Evolutionary conservation across 1,140 invertebrate genomes (phyloP).

Genomic region (Camponotus floridanus): DNA sequence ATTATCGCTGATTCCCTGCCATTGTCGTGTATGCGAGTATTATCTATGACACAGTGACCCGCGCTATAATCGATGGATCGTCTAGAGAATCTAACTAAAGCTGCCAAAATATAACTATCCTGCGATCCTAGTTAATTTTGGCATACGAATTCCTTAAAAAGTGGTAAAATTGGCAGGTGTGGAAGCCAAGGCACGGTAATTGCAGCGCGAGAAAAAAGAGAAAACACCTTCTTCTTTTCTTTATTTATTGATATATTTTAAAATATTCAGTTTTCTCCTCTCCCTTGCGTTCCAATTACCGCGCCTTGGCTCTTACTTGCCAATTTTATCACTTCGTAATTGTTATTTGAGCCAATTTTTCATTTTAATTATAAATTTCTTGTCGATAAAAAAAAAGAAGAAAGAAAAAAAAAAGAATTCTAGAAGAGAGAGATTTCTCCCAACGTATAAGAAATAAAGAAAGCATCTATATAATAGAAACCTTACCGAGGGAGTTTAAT

Average conservation of each 20-base stretch:
- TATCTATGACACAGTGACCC: slow-evolving; percentile 44
- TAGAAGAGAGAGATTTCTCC: not conserved
- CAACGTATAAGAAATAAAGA: not conserved
- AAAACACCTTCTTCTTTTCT: too few relatives aligned
- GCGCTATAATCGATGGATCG: slow-evolving; percentile 55
- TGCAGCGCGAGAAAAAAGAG: too few relatives aligned
- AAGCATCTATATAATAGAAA: not conserved
- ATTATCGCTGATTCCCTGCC: slow-evolving; percentile 59
- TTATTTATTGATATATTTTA: too few relatives aligned
- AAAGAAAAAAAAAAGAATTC: not conserved
- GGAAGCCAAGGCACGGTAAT: too few relatives aligned
- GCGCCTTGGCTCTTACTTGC: too few relatives aligned
- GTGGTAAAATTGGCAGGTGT: too few relatives aligned
- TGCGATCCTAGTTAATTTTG: not conserved
- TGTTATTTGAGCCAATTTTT: too few relatives aligned
- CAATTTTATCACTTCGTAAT: too few relatives aligned
- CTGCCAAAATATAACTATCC: not conserved
- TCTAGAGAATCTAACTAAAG: not conserved
- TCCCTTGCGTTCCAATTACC: too few relatives aligned
- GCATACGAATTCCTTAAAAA: too few relatives aligned
- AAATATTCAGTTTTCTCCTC: too few relatives aligned
- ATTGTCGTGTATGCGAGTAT: slow-evolving; percentile 42
- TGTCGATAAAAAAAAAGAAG: not conserved
- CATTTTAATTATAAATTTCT: not conserved
- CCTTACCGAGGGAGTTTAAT: not conserved